Evolutionary conservation across 2,113 vertebrate genomes (phyloP), one percentile per base, ranked within the genome.

Genomic region (Thunnus thynnus): DNA sequence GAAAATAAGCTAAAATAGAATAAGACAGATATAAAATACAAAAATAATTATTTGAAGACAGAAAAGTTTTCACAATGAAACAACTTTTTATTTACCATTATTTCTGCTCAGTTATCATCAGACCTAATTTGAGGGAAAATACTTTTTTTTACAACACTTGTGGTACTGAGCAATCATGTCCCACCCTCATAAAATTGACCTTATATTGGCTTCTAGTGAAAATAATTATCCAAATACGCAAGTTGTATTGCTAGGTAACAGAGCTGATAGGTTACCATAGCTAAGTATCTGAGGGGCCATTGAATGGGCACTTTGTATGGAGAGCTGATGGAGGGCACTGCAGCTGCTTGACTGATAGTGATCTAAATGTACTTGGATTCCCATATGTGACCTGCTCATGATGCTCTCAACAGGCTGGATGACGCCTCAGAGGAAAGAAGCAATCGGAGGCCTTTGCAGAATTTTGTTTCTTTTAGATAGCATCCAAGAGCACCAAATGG

Each of bases 301-400:
- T 46, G 41, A 20, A 71, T 0, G 10, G 46, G 4, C 65, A 13
- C 44, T 69, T 50, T 30, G 44, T 16, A 8, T 44, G 56, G 9
- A 61, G 72, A 64, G 58, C 62, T 74, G 78, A 80, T 16, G 68
- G 61, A 86, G 63, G 63, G 25, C 75, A 25, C 46, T 13, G 62
- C 74, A 79, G 78, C 36, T 64, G 55, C 74, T 79, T 20, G 25
- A 63, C 32, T 50, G 47, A 78, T 60, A 25, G 32, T 27, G 36
- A 78, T 78, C 32, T 50, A 22, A 78, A 76, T 57, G 54, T 17
- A 51, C 76, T 70, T 32, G 30, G 55, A 68, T 54, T 78, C 27
- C 20, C 17, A 4, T 52, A 56, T 57, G 41, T 17, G 11, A 46
- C 55, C 41, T 17, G 18, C 57, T 76, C 9, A 0, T 9, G 25